Evolutionary conservation across 2,888 invertebrate genomes (phyloP), one percentile per base, ranked within the genome.

Genomic region (Portevinia maculata): DNA sequence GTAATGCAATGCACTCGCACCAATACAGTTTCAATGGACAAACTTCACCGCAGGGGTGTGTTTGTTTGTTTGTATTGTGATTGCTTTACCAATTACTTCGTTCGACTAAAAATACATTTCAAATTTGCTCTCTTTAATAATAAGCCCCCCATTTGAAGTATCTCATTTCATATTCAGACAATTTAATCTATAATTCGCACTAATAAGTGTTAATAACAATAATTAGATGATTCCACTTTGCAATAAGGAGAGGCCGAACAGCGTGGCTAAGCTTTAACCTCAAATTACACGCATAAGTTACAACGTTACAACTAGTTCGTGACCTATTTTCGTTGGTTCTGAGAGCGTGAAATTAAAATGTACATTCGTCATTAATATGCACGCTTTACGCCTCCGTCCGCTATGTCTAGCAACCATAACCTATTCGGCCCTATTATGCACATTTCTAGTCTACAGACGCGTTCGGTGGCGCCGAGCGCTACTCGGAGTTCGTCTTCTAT

Each of bases 321-420:
- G n/a, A 44, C 30, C 39, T 5, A 64, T 13, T 39, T 53, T 30
- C 24, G 7, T 19, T 9, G 41, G 7, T n/a, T 41, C 28, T 55
- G 24, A 39, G 30, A 67, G 21, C 37, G 34, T 48, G 48, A 19
- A 28, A 53, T 9, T 15, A 9, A 15, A 39, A 53, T 32, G 19
- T 13, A 13, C 30, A 67, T 30, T 67, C 6, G 32, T 13, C 3
- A 15, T 13, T 50, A 64, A 65, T 57, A 19, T 55, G 53, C 55
- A 55, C 15, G 24, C 30, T 39, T 50, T n/a, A 30, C 48, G 39
- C 39, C 39, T 13, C 39, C 15, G 39, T 50, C 48, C 4, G 8
- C 8, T 11, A 17, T 69, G 34, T 48, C 21, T 64, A 4, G 57
- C 73, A 65, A 75, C 65, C 65, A 59, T 75, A 30, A 73, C 64